Conservation (phyloP, 2,113 vertebrate species). For the Varanus komodoensis region DNA sequence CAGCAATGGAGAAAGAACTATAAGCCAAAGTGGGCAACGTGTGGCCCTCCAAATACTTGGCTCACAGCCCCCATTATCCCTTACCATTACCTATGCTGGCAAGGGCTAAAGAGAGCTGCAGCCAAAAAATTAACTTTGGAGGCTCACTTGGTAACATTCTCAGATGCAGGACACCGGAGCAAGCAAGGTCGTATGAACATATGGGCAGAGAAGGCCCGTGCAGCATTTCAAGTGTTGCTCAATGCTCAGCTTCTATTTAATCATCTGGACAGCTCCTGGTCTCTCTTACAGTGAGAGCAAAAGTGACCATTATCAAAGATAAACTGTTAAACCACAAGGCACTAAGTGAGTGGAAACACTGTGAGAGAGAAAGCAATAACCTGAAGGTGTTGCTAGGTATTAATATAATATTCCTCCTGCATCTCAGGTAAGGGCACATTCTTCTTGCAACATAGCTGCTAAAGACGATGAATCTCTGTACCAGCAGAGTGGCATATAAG, state of each 20-base stretch:
- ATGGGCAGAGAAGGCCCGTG: neutral
- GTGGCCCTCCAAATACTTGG: too few species aligned
- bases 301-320: neutral
- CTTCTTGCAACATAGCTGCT: neutral
- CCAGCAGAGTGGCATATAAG: neutral
- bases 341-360: too few species aligned
- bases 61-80: too few species aligned
- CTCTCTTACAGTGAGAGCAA: neutral
- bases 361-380: neutral
- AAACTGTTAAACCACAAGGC: neutral
- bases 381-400: neutral
- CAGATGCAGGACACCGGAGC: neutral
- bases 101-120: too few species aligned
- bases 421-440: neutral
- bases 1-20: neutral
- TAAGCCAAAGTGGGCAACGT: neutral
- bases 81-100: too few species aligned
- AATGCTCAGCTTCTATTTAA: neutral
- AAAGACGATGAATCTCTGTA: neutral
- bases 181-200: neutral
- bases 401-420: neutral
- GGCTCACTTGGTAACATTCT: neutral
- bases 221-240: neutral
- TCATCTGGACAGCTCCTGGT: neutral
- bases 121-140: too few species aligned